Percentiles rank a stretch among this genome's conserved stretches.
These are phyloP conservation scores for Peromyscus maniculatus DNA, from an alignment of 2,113 vertebrate genomes.

Conservation along the genomic window DNA sequence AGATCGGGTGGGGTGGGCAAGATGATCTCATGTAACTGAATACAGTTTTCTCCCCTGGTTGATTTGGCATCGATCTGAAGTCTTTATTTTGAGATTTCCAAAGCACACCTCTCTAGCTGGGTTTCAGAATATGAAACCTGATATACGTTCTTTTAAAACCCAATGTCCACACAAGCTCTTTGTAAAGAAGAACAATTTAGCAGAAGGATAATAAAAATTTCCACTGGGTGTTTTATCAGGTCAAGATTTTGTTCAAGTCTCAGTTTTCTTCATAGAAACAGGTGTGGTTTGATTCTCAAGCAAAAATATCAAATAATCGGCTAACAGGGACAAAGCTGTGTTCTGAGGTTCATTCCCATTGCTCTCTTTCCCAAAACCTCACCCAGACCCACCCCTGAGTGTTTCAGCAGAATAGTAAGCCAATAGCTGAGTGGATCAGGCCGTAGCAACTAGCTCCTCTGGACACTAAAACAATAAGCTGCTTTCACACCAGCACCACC, in stretches of 20 bases:
- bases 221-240: conserved; percentile 50
- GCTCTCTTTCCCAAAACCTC: conserved; percentile 17
- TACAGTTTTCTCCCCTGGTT: conserved; percentile 65
- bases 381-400: background rate
- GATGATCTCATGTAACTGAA: conserved; percentile 79
- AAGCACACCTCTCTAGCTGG: conserved; percentile 71
- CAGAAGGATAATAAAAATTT: conserved; percentile 65
- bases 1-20: conserved; percentile 67
- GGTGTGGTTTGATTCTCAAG: conserved; percentile 62
- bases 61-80: conserved; percentile 70
- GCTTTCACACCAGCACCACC: background rate
- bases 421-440: background rate
- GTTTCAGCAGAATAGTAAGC: background rate
- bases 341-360: background rate
- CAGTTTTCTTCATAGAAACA: conserved; percentile 68
- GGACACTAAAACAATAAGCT: background rate
- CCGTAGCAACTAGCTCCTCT: background rate
- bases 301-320: conserved; percentile 58
- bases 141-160: conserved; percentile 66
- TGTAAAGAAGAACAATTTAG: conserved; percentile 43
- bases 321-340: background rate
- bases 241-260: conserved; percentile 68
- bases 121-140: conserved; percentile 70
- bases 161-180: background rate
- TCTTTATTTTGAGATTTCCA: conserved; percentile 73